A percentile compares a stretch with the other conserved stretches of the same genome.
Conservation (phyloP, 2,113 vertebrate species). For the Gobiocypris rarus region DNA sequence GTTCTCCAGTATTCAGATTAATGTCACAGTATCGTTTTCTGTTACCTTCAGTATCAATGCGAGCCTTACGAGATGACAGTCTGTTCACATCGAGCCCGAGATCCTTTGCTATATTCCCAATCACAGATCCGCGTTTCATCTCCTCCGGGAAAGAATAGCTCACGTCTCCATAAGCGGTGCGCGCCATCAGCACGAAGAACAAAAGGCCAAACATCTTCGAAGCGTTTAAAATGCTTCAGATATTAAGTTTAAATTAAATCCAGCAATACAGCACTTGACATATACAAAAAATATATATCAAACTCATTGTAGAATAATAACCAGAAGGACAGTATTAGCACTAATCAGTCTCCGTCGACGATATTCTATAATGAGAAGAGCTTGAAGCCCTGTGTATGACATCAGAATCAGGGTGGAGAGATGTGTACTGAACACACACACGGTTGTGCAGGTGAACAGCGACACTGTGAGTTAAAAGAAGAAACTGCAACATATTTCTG, state of each 20-base stretch:
- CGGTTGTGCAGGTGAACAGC: no score
- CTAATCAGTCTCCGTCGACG: neutral
- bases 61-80: no score
- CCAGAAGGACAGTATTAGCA: no score
- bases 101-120: no score
- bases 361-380: neutral
- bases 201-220: neutral
- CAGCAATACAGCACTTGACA: neutral
- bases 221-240: constrained; percentile 43
- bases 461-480: no score
- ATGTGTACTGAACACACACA: no score
- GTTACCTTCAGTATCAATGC: no score
- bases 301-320: neutral
- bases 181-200: constrained; percentile 23
- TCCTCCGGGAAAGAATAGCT: no score
- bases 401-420: no score
- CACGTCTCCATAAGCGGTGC: constrained; percentile 19
- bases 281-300: constrained; percentile 53
- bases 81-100: no score
- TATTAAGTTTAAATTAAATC: neutral
- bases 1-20: constrained; percentile 59
- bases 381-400: neutral
- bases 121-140: no score
- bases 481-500: neutral
- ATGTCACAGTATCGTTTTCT: no score